phyloP scores from a whole-genome alignment of 1,140 invertebrate species.

The Drosophila repleta region DNA sequence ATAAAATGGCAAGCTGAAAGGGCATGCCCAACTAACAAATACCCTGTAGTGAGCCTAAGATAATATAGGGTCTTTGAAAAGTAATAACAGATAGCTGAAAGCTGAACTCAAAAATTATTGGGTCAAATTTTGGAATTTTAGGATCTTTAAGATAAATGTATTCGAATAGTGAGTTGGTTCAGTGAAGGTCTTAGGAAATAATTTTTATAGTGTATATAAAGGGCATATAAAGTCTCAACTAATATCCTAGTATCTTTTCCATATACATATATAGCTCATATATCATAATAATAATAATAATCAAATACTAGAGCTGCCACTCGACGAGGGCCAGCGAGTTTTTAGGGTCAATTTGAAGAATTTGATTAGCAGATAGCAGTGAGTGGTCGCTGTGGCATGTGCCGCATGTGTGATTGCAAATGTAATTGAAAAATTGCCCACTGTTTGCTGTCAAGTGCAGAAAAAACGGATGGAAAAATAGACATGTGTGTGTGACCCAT shows the following conservation, averaged over 20 bases:
- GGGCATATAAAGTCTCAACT: no score
- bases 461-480: conserved; percentile 22
- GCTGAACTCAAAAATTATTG: no score
- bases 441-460: conserved; percentile 50
- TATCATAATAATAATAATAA: background rate
- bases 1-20: conserved; percentile 14
- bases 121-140: no score
- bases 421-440: conserved; percentile 71
- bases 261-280: no score
- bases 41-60: background rate
- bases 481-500: conserved; percentile 25
- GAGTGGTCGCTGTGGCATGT: conserved; percentile 61
- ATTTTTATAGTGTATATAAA: no score
- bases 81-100: no score
- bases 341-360: conserved; percentile 26
- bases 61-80: no score
- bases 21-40: background rate
- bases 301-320: background rate
- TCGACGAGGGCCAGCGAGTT: conserved; percentile 52
- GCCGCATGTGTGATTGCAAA: conserved; percentile 40
- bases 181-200: no score
- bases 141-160: background rate
- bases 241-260: no score
- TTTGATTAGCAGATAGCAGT: conserved; percentile 57
- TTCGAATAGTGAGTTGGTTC: no score